Evolutionary conservation across 2,797 vertebrate species (phyloP), one percentile per base, ranked within the genome.

Genomic region (Triplophysa yarkandensis): DNA sequence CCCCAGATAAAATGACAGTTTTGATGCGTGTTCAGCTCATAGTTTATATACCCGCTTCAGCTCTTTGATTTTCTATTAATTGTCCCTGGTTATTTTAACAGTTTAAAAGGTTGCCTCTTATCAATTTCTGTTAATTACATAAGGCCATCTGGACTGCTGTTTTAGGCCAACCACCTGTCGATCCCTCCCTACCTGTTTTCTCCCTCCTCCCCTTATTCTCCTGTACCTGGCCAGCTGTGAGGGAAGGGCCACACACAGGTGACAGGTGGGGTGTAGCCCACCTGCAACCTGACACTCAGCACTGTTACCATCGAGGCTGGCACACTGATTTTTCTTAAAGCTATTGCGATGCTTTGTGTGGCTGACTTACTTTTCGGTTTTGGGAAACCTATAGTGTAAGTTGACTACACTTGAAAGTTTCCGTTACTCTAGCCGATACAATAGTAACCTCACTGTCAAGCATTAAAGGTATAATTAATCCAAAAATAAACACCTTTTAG

Each of bases 101-200:
- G 27, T 67, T 67, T 68, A 44, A 44, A 57, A 57, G 27, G 28
- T 57, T 57, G n/a, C 6, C 13, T 16, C 65, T 74, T 69, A 62
- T 63, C 36, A 50, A 14, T 52, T 57, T 9, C 30, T 39, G 13
- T 69, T 63, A 55, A 36, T 65, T 27, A 23, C 21, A 23, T 19
- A 4, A 65, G 7, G 32, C 77, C 79, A 82, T 80, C 81, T 82
- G 79, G 74, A 66, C 39, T 19, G 9, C 68, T 74, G 21, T 79
- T 73, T 57, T 19, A 21, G 62, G 61, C 28, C 36, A 23, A 48
- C 76, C 82, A 83, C 78, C 78, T 81, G 82, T 79, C 66, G 21
- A 21, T 62, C 16, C 63, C 28, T 41, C 13, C 57, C 60, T 43
- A 46, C 55, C 9, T 16, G n/a, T 57, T 13, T 52, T 25, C 13